Base-by-base conservation (phyloP, 2,797 vertebrate species). In the Morelia viridis region DNA sequence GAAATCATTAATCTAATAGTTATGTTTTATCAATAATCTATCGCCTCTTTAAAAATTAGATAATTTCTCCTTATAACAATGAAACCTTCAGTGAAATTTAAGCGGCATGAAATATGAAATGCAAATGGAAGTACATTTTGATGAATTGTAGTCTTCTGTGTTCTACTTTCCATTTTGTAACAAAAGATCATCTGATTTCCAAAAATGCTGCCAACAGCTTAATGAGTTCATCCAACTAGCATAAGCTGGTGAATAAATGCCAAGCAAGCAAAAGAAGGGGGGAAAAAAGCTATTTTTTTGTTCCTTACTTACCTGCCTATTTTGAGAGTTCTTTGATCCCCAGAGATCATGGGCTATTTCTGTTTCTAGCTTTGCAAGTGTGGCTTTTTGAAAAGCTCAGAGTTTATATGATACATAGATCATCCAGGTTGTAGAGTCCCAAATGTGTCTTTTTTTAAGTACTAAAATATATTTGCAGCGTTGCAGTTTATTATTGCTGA, bases 301-400 rank as follows among this genome's bases (percentile, higher is more conserved):
- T 41, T 91, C 86, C 53, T 7, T 94, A 89, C 86, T 91, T 87
- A 13, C 46, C n/a, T 92, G 91, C 94, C 90, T 95, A 94, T 96
- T 97, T 93, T 85, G 91, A 92, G 86, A 93, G 19, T 93, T 87
- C 95, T 85, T 92, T 95, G 84, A 87, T 92, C 71, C 93, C 96
- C 95, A 94, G 96, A 93, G 93, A 96, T 94, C 91, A 93, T 89
- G 94, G 71, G 93, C 94, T 95, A 95, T 94, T 95, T 96, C 94
- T 96, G 91, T 96, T 97, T 95, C 94, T 93, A 95, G 93, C 94
- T 96, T 96, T 97, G 96, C 96, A 96, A 95, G 65, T 94, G 61
- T 61, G 95, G 96, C 95, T 96, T 84, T 96, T 97, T 96, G 88
- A 58, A 68, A 96, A 64, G 88, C 94, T 96, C 1, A 58, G 90